These are phyloP conservation scores for Prinia subflava DNA, from an alignment of 2,113 vertebrate species.

Conservation along the genomic window DNA sequence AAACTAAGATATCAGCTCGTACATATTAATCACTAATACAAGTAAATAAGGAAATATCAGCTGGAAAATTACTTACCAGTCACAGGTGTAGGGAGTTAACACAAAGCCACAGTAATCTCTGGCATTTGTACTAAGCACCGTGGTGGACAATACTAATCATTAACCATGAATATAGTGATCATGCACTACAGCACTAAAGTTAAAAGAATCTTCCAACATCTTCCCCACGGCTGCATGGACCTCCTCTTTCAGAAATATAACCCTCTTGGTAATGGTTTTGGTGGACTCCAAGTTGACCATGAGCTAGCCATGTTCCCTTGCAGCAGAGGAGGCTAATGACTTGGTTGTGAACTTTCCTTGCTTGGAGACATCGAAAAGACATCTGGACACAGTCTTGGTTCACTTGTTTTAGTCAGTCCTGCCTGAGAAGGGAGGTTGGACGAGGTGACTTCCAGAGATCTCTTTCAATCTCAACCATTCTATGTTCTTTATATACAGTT, in stretches of 20 bases:
- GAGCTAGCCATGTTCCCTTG: background rate
- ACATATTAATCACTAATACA: background rate
- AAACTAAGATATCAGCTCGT: background rate
- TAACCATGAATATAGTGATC: background rate
- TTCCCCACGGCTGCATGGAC: background rate
- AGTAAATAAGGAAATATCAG: background rate
- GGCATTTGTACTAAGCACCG: background rate
- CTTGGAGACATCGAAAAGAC: background rate
- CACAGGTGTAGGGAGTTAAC: background rate
- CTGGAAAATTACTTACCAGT: background rate
- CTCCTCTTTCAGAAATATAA: background rate
- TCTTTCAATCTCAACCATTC: background rate
- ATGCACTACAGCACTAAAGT: background rate
- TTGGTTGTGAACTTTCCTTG: background rate
- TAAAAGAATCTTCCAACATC: background rate
- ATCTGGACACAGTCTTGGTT: no score
- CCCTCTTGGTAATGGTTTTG: fast-evolving
- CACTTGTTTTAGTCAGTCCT: background rate
- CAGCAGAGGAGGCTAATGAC: background rate
- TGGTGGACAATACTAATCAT: background rate
- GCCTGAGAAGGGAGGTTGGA: background rate
- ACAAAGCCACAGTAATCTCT: background rate
- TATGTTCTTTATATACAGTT: background rate
- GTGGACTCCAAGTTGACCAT: background rate
- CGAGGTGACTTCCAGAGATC: background rate